Conservation (phyloP, 2,888 invertebrate species). For the Microchrysa polita region DNA sequence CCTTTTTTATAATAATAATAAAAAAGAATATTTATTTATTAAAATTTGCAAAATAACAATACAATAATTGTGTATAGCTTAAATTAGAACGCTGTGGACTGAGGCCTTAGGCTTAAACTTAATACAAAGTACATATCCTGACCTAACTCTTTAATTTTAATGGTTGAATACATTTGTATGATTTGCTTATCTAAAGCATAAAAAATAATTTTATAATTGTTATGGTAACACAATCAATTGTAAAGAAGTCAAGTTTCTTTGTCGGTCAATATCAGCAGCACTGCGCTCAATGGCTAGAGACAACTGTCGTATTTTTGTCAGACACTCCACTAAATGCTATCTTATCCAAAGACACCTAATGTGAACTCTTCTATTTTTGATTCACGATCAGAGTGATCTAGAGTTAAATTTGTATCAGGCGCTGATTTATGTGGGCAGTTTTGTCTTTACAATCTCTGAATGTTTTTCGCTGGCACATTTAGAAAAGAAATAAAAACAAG, state of each 20-base stretch:
- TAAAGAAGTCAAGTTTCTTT: neutral
- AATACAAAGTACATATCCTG: too few species aligned
- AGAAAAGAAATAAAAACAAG: slow-evolving; percentile 26
- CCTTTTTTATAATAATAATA: too few species aligned
- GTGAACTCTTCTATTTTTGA: slow-evolving; percentile 39
- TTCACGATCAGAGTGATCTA: slow-evolving; percentile 36
- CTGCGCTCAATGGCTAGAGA: slow-evolving; percentile 9
- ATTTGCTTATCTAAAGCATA: too few species aligned
- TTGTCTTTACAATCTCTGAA: slow-evolving; percentile 18
- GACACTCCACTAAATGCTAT: slow-evolving; percentile 34
- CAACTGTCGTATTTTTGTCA: slow-evolving; percentile 43
- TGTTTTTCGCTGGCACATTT: slow-evolving; percentile 23
- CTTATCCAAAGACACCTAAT: slow-evolving; percentile 3
- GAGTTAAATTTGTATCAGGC: slow-evolving; percentile 41
- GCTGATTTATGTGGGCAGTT: slow-evolving; percentile 44
- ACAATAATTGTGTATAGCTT: too few species aligned
- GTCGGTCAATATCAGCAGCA: slow-evolving; percentile 21
- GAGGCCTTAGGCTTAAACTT: too few species aligned
- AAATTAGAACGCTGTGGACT: too few species aligned
- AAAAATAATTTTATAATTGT: too few species aligned
- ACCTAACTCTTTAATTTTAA: too few species aligned
- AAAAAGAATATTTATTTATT: too few species aligned
- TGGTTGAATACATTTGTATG: too few species aligned
- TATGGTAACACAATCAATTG: neutral
- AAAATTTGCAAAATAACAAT: too few species aligned